Percentiles rank a stretch among this genome's conserved stretches.
Evolutionary conservation across 2,888 invertebrate genomes (phyloP).

Genomic region (Drosophila infuscata): DNA sequence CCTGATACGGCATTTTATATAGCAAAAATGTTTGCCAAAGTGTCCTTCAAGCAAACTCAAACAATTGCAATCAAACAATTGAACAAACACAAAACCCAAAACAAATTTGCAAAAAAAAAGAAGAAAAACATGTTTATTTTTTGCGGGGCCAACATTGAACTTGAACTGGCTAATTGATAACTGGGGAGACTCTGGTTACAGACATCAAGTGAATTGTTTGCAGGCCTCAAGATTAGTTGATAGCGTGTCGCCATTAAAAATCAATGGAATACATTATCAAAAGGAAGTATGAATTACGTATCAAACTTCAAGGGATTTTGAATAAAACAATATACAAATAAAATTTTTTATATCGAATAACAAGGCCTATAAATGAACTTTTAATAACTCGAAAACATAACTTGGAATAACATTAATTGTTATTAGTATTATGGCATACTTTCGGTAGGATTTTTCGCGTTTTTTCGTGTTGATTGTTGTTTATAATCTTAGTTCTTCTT

Average conservation of each 20-base stretch:
- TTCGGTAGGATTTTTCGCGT: no score
- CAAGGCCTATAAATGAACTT: background rate
- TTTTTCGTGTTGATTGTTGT: no score
- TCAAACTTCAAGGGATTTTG: background rate
- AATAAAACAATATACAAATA: background rate
- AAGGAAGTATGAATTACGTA: no score
- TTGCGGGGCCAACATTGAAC: slow-evolving; percentile 67
- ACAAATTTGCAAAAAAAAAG: slow-evolving; percentile 19
- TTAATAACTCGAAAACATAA: background rate
- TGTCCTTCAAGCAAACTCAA: slow-evolving; percentile 64
- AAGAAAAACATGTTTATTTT: slow-evolving; percentile 52
- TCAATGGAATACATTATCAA: background rate
- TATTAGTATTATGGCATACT: no score
- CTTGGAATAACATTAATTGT: background rate
- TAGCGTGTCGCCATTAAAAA: background rate
- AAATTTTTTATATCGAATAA: background rate
- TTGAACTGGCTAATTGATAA: slow-evolving; percentile 63
- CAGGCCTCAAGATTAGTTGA: background rate
- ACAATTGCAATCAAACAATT: slow-evolving; percentile 32
- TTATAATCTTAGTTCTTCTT: no score
- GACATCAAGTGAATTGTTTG: background rate
- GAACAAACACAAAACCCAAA: slow-evolving; percentile 28
- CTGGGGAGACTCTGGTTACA: background rate
- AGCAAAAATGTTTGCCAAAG: slow-evolving; percentile 35
- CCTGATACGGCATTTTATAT: slow-evolving; percentile 51